Evolutionary conservation across 2,797 vertebrate genomes (phyloP).

Genomic region (Etheostoma nigrum): DNA sequence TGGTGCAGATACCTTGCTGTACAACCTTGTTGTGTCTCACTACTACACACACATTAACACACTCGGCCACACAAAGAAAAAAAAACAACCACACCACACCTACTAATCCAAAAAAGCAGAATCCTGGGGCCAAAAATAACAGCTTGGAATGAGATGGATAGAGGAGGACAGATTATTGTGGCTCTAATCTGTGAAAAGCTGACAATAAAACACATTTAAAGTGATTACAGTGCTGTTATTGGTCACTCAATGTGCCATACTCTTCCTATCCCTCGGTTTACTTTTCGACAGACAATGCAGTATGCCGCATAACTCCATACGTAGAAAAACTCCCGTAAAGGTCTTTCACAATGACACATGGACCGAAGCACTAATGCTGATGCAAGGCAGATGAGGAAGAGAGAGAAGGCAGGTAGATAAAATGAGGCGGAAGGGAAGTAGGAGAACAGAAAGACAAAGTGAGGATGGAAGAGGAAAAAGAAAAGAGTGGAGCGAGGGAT

Average conservation of each 20-base stretch:
- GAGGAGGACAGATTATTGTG: conserved; percentile 83
- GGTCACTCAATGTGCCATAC: conserved; percentile 48
- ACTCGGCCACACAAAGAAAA: conserved; percentile 1
- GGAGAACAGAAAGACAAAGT: conserved; percentile 36
- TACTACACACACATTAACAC: conserved; percentile 16
- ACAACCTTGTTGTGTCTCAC: conserved; percentile 43
- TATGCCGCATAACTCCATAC: conserved; percentile 22
- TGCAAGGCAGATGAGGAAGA: conserved; percentile 27
- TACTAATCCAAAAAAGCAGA: conserved; percentile 83
- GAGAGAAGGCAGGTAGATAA: conserved; percentile 15
- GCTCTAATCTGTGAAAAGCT: conserved; percentile 85
- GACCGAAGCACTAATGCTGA: conserved; percentile 28
- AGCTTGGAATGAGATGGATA: conserved; percentile 83
- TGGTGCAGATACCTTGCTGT: conserved; percentile 22
- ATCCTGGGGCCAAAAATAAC: conserved; percentile 85
- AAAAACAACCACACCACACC: conserved; percentile 74
- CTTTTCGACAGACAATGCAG: conserved; percentile 38
- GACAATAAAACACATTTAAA: conserved; percentile 85
- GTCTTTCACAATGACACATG: conserved; percentile 47
- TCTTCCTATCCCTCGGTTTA: conserved; percentile 40
- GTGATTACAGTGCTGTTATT: conserved; percentile 81
- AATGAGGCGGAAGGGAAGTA: conserved; percentile 8
- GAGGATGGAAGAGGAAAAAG: conserved; percentile 32
- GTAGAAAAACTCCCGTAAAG: conserved; percentile 36
- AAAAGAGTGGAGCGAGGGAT: conserved; percentile 49